phyloP scores from a whole-genome alignment of 2,797 vertebrate species.

The Adelosebastes latens region DNA sequence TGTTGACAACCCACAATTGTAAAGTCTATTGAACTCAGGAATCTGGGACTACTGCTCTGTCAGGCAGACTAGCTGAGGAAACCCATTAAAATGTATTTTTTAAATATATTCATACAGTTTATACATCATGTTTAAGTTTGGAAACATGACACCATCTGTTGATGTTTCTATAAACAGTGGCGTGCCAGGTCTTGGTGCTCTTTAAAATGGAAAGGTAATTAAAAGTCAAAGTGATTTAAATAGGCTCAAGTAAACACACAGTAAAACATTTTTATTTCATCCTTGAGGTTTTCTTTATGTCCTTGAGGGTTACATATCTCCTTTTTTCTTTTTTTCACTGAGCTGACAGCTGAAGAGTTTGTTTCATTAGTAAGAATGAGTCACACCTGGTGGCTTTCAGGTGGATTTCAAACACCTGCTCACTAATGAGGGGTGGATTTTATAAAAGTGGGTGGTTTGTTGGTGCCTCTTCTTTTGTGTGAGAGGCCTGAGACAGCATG shows the following conservation, averaged over 20 bases:
- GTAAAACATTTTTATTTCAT: conserved; percentile 20
- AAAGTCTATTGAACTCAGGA: conserved; percentile 8
- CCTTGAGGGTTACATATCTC: neutral
- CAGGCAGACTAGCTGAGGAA: neutral
- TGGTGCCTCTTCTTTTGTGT: neutral
- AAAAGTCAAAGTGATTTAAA: conserved; percentile 28
- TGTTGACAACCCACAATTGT: conserved; percentile 20
- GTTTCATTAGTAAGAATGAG: neutral
- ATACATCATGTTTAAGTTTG: neutral
- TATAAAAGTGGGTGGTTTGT: neutral
- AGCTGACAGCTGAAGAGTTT: neutral
- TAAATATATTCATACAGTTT: neutral
- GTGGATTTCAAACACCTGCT: conserved; percentile 11
- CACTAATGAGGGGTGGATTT: conserved; percentile 9
- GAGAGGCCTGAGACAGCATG: neutral
- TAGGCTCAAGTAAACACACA: neutral
- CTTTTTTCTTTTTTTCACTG: conserved; percentile 3
- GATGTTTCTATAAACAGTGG: conserved; percentile 14
- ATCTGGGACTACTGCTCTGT: conserved; percentile 6
- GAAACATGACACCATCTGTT: conserved; percentile 19
- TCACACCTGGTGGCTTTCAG: conserved; percentile 16
- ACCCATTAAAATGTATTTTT: neutral
- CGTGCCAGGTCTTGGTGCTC: neutral
- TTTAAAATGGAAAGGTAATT: conserved; percentile 29
- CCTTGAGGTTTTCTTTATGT: neutral